Evolutionary conservation across 2,888 invertebrate genomes (phyloP).

Genomic region (Automeris io): DNA sequence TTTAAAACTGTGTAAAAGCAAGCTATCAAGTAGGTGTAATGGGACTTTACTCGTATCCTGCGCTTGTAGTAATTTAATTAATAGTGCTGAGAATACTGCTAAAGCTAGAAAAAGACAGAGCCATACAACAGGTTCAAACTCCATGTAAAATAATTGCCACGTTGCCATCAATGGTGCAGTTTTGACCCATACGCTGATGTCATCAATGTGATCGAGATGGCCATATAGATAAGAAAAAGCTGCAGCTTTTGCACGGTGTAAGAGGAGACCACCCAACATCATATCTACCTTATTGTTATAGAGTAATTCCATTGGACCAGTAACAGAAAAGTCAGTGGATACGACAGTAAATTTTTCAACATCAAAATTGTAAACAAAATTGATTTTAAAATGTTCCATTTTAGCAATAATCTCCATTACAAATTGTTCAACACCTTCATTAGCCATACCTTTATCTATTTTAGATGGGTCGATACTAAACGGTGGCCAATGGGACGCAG

Average conservation of each 20-base stretch:
- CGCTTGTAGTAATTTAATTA: not conserved
- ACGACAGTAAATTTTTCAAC: not conserved
- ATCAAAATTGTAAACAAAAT: constrained; percentile 16
- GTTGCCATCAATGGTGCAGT: not conserved
- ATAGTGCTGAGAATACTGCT: not conserved
- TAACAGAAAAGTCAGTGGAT: not conserved
- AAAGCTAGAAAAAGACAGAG: not conserved
- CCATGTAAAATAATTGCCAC: constrained; percentile 1
- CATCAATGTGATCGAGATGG: not conserved
- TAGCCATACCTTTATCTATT: not conserved
- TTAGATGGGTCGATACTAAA: not conserved
- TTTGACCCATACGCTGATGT: not conserved
- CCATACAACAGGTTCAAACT: constrained; percentile 1
- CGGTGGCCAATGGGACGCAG: constrained; percentile 32
- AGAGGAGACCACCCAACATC: constrained; percentile 23
- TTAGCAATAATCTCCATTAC: constrained; percentile 17
- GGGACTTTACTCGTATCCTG: not conserved
- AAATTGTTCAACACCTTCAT: not conserved
- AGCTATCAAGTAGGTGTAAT: not conserved
- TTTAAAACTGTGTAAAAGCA: constrained; percentile 1
- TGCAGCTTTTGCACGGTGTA: constrained; percentile 17
- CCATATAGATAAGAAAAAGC: constrained; percentile 7
- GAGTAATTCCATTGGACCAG: constrained; percentile 20
- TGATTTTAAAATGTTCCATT: constrained; percentile 21
- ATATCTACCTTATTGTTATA: constrained; percentile 22